phyloP scores from a whole-genome alignment of 2,797 vertebrate species.

The Sebastes kiyomatsui region DNA sequence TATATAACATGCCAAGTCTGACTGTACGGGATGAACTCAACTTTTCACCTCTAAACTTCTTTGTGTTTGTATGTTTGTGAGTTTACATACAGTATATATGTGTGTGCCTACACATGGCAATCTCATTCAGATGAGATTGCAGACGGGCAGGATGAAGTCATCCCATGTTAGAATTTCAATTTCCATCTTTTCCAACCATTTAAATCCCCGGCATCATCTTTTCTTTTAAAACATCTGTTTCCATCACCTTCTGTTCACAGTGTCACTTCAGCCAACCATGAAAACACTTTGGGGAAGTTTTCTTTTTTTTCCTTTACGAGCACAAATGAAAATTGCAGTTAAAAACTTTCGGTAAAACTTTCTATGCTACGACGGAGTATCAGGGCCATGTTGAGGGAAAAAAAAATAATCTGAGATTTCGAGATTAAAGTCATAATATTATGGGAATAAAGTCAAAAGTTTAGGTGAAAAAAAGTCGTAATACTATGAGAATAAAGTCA shows the following conservation, averaged over 20 bases:
- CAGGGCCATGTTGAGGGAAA: too few relatives aligned
- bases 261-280: neutral
- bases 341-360: neutral
- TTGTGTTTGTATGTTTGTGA: neutral
- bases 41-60: neutral
- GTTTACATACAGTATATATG: neutral
- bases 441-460: too few relatives aligned
- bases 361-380: too few relatives aligned
- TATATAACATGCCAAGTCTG: neutral
- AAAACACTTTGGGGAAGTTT: neutral
- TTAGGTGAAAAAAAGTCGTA: accelerated
- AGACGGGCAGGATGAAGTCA: neutral
- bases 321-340: neutral
- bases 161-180: neutral
- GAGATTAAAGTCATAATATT: too few relatives aligned
- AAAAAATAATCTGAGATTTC: too few relatives aligned
- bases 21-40: neutral
- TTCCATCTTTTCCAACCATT: neutral
- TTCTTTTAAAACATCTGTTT: neutral
- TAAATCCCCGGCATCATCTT: neutral
- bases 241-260: neutral
- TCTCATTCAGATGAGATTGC: neutral
- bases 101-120: too few relatives aligned
- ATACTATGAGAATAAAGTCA: too few relatives aligned
- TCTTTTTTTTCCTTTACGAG: neutral